These are phyloP conservation scores for Martes flavigula DNA, from an alignment of 2,797 vertebrate species.

Conservation along the genomic window DNA sequence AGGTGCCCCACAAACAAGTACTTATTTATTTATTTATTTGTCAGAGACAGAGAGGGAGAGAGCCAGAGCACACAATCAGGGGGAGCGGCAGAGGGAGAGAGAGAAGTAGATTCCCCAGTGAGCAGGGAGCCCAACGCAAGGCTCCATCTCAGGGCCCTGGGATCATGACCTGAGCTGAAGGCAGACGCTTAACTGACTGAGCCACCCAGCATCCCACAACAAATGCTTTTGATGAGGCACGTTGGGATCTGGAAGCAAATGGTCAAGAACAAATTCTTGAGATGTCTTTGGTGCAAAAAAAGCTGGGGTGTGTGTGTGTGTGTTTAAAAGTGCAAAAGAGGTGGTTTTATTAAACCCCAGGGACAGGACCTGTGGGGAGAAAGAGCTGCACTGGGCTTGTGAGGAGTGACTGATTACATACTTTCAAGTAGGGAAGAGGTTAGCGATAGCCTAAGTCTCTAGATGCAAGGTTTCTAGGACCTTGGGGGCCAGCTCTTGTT, in stretches of 20 bases:
- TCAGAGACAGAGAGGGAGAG: too few relatives aligned
- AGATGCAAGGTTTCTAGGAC: background rate
- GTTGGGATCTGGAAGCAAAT: background rate
- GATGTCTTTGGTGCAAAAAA: background rate
- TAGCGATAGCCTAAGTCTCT: background rate
- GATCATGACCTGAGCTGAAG: background rate
- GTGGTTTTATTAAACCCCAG: background rate
- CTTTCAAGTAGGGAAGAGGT: background rate
- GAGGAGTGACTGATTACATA: background rate
- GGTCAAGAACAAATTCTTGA: background rate
- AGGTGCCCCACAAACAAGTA: background rate
- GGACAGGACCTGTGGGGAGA: background rate
- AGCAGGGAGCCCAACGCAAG: too few relatives aligned
- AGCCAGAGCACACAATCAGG: too few relatives aligned
- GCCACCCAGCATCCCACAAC: background rate
- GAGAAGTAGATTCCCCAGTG: too few relatives aligned
- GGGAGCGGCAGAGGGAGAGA: too few relatives aligned
- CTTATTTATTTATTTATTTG: background rate
- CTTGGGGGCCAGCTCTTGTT: background rate
- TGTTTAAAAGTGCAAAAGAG: background rate
- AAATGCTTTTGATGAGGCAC: background rate
- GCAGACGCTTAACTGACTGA: background rate
- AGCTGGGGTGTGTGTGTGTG: too few relatives aligned
- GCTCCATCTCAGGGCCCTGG: too few relatives aligned
- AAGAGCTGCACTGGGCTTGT: background rate